Percentiles rank a stretch among this genome's conserved stretches.
Evolutionary conservation across 1,140 invertebrate genomes (phyloP).

Genomic region (Chironomus tepperi): DNA sequence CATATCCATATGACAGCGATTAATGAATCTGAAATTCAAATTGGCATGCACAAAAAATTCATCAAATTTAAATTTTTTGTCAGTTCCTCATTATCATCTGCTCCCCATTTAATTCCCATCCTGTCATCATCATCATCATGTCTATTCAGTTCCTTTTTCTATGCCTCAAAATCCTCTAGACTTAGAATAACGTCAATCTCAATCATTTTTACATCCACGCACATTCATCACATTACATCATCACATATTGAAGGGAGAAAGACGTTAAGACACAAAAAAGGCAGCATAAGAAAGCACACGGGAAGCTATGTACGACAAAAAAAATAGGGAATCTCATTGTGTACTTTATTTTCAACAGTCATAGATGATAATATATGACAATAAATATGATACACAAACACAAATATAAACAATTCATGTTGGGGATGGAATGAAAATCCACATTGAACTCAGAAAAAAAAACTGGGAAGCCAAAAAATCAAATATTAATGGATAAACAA

Average conservation of each 20-base stretch:
- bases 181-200: constrained; percentile 9
- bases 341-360: too few species aligned
- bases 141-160: too few species aligned
- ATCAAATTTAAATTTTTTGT: background rate
- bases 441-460: too few species aligned
- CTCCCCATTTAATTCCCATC: background rate
- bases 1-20: background rate
- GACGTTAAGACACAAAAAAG: too few species aligned
- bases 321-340: too few species aligned
- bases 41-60: background rate
- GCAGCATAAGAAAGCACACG: too few species aligned
- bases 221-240: background rate
- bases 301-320: too few species aligned
- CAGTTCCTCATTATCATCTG: background rate
- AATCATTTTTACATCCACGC: constrained; percentile 15
- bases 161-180: background rate
- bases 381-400: constrained; percentile 19
- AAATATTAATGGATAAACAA: constrained; percentile 24
- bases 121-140: background rate
- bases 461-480: background rate
- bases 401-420: background rate
- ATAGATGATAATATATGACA: too few species aligned
- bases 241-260: background rate
- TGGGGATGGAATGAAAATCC: background rate
- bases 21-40: background rate